Evolutionary conservation across 92 coral and sea anemone genomes (phyloP).

Genomic region (Paramuricea clavata): DNA sequence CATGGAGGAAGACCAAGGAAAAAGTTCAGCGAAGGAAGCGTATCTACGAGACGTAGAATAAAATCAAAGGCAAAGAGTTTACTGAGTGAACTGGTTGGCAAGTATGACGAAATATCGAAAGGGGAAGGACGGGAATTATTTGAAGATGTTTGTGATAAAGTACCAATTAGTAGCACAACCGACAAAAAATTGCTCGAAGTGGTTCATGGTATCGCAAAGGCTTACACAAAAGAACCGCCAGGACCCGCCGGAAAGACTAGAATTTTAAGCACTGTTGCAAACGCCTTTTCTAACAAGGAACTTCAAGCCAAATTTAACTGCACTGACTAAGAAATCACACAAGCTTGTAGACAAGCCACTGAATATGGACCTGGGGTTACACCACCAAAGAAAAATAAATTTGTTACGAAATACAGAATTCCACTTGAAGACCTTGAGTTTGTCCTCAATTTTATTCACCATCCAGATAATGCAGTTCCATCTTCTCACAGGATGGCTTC

Average conservation of each 20-base stretch:
- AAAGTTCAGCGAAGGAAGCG: no score
- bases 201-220: no score
- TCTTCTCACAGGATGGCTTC: conserved; percentile 31
- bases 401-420: conserved; percentile 32
- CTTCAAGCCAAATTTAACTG: conserved; percentile 28
- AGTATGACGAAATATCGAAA: no score
- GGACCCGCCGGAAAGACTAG: conserved; percentile 8
- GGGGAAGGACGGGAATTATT: no score
- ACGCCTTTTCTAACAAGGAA: conserved; percentile 44
- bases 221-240: conserved; percentile 8
- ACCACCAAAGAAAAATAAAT: conserved; percentile 2
- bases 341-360: conserved; percentile 42
- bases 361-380: conserved; percentile 10
- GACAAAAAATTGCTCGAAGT: no score
- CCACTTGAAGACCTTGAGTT: conserved; percentile 44
- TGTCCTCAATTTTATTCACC: conserved; percentile 57
- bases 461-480: neutral
- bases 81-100: no score
- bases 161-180: no score
- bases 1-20: no score
- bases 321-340: conserved; percentile 35
- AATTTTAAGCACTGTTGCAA: conserved; percentile 55
- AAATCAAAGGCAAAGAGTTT: no score
- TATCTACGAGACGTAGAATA: no score
- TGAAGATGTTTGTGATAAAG: no score